Percentiles rank a stretch among this genome's conserved stretches.
Conservation (phyloP, 1,140 invertebrate species). For the Brachionus koreanus region DNA sequence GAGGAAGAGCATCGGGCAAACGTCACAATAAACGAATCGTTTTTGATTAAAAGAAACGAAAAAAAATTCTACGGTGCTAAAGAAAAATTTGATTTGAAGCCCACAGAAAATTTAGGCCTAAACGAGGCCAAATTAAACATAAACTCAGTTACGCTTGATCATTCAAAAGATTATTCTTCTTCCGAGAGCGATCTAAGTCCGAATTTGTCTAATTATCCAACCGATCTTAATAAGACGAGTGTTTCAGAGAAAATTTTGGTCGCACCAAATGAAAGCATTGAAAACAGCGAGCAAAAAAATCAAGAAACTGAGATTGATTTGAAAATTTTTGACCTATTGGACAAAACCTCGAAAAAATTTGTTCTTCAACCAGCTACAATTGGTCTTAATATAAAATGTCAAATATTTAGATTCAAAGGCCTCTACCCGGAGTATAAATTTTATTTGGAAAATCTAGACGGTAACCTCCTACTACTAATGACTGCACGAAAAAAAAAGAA, state of each 20-base stretch:
- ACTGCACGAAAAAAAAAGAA: slow-evolving; percentile 37
- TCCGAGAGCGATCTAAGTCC: neutral
- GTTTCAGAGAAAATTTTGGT: neutral
- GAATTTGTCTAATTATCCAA: neutral
- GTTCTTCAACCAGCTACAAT: slow-evolving; percentile 14
- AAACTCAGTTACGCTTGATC: neutral
- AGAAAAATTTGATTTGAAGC: neutral
- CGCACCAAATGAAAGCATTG: neutral
- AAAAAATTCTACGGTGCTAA: neutral
- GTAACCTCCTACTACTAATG: slow-evolving; percentile 7
- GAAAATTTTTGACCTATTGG: slow-evolving; percentile 27
- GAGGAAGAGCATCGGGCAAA: neutral
- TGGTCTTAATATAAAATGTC: slow-evolving; percentile 22
- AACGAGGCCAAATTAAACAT: neutral
- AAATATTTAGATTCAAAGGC: slow-evolving; percentile 36
- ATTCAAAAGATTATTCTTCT: slow-evolving; percentile 16
- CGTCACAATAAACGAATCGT: neutral
- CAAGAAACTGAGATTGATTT: neutral
- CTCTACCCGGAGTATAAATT: slow-evolving; percentile 33
- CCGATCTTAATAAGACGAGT: neutral
- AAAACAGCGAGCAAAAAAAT: neutral
- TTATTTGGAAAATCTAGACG: slow-evolving; percentile 42
- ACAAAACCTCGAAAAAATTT: slow-evolving; percentile 43
- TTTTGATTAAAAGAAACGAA: neutral
- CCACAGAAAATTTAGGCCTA: neutral